Evolutionary conservation across 2,888 invertebrate genomes (phyloP).

Genomic region (Aphidoletes aphidimyza): DNA sequence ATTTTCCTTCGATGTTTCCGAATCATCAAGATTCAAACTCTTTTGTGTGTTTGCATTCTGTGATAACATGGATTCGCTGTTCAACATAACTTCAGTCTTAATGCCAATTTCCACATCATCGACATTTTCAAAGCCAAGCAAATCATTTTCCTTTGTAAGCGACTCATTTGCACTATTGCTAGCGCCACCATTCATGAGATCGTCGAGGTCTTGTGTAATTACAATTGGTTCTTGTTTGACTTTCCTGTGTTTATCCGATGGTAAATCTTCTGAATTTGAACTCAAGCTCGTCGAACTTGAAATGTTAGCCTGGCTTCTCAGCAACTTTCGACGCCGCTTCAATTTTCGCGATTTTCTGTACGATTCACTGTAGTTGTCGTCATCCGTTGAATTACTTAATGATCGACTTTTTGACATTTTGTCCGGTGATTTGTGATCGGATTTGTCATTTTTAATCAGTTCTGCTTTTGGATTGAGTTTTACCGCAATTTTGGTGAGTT

Average conservation of each 20-base stretch:
- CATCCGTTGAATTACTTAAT: neutral
- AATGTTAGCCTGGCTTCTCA: neutral
- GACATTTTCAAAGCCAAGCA: neutral
- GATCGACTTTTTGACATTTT: neutral
- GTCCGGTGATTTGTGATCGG: neutral
- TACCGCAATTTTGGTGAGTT: neutral
- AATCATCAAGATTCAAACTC: too few species aligned
- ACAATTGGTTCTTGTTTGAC: neutral
- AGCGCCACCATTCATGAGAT: constrained; percentile 2
- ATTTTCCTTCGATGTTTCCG: too few species aligned
- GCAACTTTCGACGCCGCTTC: neutral
- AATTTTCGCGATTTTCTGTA: neutral
- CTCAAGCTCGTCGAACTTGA: neutral
- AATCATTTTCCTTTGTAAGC: neutral
- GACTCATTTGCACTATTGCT: neutral
- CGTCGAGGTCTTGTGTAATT: neutral
- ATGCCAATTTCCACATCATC: constrained; percentile 29
- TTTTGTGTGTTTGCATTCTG: too few species aligned
- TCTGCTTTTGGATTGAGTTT: neutral
- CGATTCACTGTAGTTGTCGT: neutral
- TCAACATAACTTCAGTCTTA: constrained; percentile 8
- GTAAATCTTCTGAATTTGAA: neutral
- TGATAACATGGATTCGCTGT: neutral
- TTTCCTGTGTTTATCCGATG: neutral
- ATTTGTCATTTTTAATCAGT: neutral